These are phyloP conservation scores for Zaprionus gabonicus DNA, from an alignment of 1,140 invertebrate genomes.

Conservation along the genomic window DNA sequence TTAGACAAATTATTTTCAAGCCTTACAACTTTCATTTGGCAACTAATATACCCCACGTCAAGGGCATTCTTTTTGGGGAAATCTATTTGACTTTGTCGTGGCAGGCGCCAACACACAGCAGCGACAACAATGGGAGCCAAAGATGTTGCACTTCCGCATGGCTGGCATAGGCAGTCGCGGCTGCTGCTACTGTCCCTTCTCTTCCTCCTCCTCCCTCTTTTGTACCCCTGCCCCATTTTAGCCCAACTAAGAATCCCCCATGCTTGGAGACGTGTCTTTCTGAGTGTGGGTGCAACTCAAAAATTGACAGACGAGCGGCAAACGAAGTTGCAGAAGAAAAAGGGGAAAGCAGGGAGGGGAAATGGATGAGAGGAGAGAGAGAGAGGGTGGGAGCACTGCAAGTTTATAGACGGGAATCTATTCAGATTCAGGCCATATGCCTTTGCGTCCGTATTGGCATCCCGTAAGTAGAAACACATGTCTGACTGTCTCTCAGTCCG, in stretches of 20 bases:
- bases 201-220: not conserved
- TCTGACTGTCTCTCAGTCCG: slow-evolving; percentile 7
- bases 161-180: slow-evolving; percentile 16
- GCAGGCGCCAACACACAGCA: slow-evolving; percentile 36
- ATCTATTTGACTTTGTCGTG: slow-evolving; percentile 30
- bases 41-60: not conserved
- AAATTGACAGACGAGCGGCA: slow-evolving; percentile 38
- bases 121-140: slow-evolving; percentile 38
- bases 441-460: not conserved
- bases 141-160: slow-evolving; percentile 43
- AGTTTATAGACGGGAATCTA: slow-evolving; percentile 34
- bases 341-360: not conserved
- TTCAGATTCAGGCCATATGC: slow-evolving; percentile 34
- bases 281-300: slow-evolving; percentile 38
- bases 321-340: not conserved
- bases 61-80: slow-evolving; percentile 18
- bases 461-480: slow-evolving; percentile 43
- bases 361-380: not conserved
- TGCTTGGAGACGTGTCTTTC: not conserved
- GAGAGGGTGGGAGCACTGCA: not conserved
- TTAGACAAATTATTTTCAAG: too few relatives aligned
- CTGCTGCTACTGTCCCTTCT: not conserved
- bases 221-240: not conserved
- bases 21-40: not conserved
- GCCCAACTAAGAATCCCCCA: slow-evolving; percentile 4